phyloP scores from a whole-genome alignment of 2,797 vertebrate species.

The Syngnathus acus region DNA sequence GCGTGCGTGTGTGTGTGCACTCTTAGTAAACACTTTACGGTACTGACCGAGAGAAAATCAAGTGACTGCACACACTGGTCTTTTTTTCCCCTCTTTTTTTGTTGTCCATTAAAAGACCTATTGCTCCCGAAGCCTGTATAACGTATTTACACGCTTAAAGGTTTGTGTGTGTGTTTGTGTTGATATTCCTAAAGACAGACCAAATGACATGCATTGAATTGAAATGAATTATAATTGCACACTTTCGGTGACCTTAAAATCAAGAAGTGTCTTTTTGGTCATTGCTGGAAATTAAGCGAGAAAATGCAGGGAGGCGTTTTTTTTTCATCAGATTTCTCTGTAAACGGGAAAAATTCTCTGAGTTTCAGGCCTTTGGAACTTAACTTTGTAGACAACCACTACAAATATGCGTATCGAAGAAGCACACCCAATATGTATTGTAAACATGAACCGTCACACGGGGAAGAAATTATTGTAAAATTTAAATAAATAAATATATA shows the following conservation, averaged over 20 bases:
- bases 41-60: constrained; percentile 15
- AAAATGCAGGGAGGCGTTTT: constrained; percentile 25
- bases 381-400: constrained; percentile 65
- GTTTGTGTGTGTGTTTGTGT: constrained; percentile 3
- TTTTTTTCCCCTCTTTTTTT: constrained; percentile 32
- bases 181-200: constrained; percentile 33
- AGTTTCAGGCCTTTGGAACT: constrained; percentile 31
- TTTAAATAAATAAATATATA: neutral
- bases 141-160: constrained; percentile 81
- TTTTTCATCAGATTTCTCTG: constrained; percentile 27
- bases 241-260: constrained; percentile 18
- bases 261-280: constrained; percentile 31
- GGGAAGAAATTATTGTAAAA: neutral
- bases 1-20: constrained; percentile 34
- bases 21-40: constrained; percentile 26
- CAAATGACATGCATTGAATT: constrained; percentile 44
- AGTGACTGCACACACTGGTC: constrained; percentile 10
- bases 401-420: constrained; percentile 37
- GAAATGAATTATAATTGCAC: constrained; percentile 8
- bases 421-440: neutral
- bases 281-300: constrained; percentile 34
- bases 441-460: neutral
- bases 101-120: constrained; percentile 68
- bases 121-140: constrained; percentile 62
- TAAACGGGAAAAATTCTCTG: constrained; percentile 49